A percentile compares a stretch with the other conserved stretches of the same genome.
Conservation (phyloP, 2,797 vertebrate species). For the Alcedo quadribrachys region DNA sequence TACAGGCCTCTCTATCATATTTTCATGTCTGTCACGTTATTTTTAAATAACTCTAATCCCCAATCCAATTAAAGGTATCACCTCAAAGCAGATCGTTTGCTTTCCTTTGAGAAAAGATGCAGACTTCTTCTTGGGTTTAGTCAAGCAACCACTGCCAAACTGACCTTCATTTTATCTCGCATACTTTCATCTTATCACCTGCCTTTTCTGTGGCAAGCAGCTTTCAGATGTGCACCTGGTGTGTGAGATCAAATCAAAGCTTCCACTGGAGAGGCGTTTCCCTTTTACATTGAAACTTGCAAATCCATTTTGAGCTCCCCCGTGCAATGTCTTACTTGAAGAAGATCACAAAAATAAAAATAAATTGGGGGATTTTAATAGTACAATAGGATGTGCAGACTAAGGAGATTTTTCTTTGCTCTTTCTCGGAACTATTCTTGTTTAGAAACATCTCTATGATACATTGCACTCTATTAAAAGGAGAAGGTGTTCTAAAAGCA, state of each 20-base stretch:
- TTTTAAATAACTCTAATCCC: slow-evolving; percentile 62
- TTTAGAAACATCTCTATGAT: not conserved
- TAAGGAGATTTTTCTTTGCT: not conserved
- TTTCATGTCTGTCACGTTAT: not conserved
- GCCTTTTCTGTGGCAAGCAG: slow-evolving; percentile 12
- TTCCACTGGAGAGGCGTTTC: slow-evolving; percentile 12
- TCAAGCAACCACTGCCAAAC: slow-evolving; percentile 26
- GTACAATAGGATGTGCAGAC: not conserved
- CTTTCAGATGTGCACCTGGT: slow-evolving; percentile 32
- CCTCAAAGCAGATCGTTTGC: slow-evolving; percentile 28
- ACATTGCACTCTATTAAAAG: not conserved
- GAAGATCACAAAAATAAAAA: not conserved
- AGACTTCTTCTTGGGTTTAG: slow-evolving; percentile 36
- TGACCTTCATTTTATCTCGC: slow-evolving; percentile 70
- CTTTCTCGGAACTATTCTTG: not conserved
- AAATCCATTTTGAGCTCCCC: slow-evolving; percentile 35
- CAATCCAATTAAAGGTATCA: slow-evolving; percentile 54
- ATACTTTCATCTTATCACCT: slow-evolving; percentile 41
- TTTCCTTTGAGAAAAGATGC: slow-evolving; percentile 56
- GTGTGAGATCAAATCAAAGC: slow-evolving; percentile 38
- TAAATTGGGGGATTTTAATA: not conserved
- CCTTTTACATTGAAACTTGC: slow-evolving; percentile 30
- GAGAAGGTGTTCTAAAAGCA: not conserved
- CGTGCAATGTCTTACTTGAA: not conserved
- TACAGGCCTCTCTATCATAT: not conserved